These are phyloP conservation scores for Micromys minutus DNA, from an alignment of 2,113 vertebrate genomes.

Conservation along the genomic window DNA sequence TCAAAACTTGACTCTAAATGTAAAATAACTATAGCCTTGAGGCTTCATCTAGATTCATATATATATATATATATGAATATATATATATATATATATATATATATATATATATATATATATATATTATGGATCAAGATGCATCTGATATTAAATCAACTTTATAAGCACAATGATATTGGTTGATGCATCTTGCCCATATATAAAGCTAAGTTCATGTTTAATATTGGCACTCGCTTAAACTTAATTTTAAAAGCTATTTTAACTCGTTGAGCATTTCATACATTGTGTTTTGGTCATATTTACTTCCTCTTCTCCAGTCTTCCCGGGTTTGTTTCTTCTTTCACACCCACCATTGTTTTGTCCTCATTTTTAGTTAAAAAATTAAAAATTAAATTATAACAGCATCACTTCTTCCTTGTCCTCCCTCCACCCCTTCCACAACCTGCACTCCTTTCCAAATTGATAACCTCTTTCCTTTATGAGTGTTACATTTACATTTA, in stretches of 20 bases:
- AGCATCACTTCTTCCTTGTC: not conserved
- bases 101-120: slow-evolving; percentile 36
- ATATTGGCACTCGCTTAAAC: not conserved
- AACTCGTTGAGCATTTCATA: not conserved
- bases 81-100: slow-evolving; percentile 12
- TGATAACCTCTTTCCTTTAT: not conserved
- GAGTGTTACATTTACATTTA: not conserved
- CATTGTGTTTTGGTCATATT: not conserved
- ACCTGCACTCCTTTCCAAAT: not conserved
- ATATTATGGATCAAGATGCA: slow-evolving; percentile 12
- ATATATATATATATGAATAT: slow-evolving; percentile 9
- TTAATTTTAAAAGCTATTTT: not conserved
- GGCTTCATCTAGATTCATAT: slow-evolving; percentile 19
- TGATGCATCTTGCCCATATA: not conserved
- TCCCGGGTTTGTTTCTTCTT: not conserved
- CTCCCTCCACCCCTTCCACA: not conserved
- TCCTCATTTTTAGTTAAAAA: not conserved
- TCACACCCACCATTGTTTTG: not conserved
- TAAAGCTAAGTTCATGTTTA: slow-evolving; percentile 21
- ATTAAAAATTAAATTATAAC: not conserved
- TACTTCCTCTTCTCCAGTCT: not conserved
- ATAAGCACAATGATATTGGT: not conserved
- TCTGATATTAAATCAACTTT: slow-evolving; percentile 45
- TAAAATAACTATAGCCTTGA: slow-evolving; percentile 17
- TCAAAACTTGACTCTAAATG: slow-evolving; percentile 44